Percentiles rank a stretch among this genome's conserved stretches.
Conservation (phyloP, 2,797 vertebrate genomes). For the Setipinna tenuifilis region DNA sequence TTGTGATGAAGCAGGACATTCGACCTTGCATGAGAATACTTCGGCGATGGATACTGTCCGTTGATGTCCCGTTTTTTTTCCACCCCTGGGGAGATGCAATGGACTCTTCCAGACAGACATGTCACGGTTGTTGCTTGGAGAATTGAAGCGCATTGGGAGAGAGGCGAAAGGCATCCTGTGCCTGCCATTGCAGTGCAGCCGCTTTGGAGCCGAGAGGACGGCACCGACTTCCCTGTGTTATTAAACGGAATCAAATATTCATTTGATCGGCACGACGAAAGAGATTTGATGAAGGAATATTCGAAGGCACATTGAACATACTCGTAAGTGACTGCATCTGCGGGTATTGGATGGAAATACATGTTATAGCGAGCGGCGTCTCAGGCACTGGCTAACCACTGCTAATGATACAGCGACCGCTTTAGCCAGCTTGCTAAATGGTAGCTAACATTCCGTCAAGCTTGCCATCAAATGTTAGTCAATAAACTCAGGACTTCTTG, state of each 20-base stretch:
- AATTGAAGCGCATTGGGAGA: conserved; percentile 66
- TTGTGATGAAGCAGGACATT: conserved; percentile 36
- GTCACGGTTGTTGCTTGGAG: conserved; percentile 76
- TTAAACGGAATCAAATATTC: conserved; percentile 58
- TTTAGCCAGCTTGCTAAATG: conserved; percentile 6
- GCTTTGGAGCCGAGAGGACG: conserved; percentile 67
- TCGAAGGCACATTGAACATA: neutral
- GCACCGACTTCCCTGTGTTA: conserved; percentile 43
- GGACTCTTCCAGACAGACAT: conserved; percentile 79
- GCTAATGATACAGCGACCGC: conserved; percentile 18
- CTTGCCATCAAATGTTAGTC: neutral
- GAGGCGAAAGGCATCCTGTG: conserved; percentile 66
- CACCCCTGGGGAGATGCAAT: conserved; percentile 69
- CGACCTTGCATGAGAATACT: conserved; percentile 28
- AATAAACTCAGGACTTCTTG: conserved; percentile 33
- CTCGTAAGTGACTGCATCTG: neutral
- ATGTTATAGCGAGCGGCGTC: neutral
- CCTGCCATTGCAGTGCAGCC: conserved; percentile 81
- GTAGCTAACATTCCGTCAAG: conserved; percentile 11
- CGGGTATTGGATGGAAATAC: neutral
- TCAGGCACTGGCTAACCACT: conserved; percentile 12
- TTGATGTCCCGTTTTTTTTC: conserved; percentile 56
- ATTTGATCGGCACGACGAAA: conserved; percentile 41
- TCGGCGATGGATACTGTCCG: conserved; percentile 37
- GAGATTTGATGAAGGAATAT: conserved; percentile 19